Percentiles rank a stretch among this genome's conserved stretches.
Conservation (phyloP, 2,797 vertebrate genomes). For the Melanotaenia maccullochi region DNA sequence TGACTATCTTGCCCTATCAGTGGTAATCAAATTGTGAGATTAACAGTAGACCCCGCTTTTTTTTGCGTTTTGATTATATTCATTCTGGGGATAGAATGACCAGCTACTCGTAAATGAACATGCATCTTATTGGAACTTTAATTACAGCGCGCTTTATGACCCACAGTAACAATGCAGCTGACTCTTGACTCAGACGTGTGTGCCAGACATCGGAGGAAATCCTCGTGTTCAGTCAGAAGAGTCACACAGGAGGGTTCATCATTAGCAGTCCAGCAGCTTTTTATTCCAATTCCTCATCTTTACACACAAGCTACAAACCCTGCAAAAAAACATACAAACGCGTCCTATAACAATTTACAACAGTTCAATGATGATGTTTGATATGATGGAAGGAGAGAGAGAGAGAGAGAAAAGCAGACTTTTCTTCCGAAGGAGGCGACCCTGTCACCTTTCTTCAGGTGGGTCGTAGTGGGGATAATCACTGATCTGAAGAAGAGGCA, state of each 20-base stretch:
- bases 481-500: constrained; percentile 20
- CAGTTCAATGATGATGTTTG: not conserved
- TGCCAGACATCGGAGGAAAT: constrained; percentile 27
- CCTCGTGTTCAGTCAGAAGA: constrained; percentile 23
- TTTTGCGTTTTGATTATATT: not conserved
- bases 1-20: not conserved
- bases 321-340: not conserved
- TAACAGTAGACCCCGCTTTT: too few species aligned
- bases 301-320: constrained; percentile 4
- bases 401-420: not conserved
- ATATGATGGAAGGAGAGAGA: not conserved
- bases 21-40: not conserved
- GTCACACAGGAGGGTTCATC: constrained; percentile 18
- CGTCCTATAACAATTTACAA: not conserved
- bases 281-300: not conserved
- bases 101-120: not conserved
- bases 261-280: constrained; percentile 15
- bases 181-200: constrained; percentile 3
- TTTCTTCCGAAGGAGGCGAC: not conserved
- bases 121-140: constrained; percentile 49
- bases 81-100: not conserved
- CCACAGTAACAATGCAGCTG: constrained; percentile 19
- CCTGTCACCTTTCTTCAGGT: not conserved
- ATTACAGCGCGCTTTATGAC: constrained; percentile 25
- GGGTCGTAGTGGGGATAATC: not conserved